Percentiles rank a stretch among this genome's conserved stretches.
Conservation (phyloP, 2,113 vertebrate genomes). For the Bostrychus sinensis region DNA sequence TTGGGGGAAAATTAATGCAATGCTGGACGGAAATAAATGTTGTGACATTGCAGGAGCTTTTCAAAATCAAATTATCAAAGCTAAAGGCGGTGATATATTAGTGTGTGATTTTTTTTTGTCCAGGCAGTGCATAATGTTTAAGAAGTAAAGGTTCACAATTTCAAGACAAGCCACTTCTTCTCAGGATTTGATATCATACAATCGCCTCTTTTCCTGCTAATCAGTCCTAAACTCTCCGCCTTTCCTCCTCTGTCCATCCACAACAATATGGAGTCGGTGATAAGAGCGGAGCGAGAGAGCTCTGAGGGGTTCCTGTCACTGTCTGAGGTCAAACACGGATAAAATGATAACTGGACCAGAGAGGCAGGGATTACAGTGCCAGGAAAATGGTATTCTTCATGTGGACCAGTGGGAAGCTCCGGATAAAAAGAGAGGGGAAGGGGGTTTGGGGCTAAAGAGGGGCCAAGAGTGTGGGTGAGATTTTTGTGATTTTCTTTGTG, state of each 20-base stretch:
- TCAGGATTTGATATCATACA: too few species aligned
- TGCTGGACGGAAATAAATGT: too few species aligned
- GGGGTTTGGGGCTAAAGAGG: constrained; percentile 38
- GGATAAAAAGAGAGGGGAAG: constrained; percentile 46
- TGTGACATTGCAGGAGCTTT: too few species aligned
- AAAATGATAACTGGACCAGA: constrained; percentile 47
- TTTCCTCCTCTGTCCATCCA: constrained; percentile 3
- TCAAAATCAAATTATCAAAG: too few species aligned
- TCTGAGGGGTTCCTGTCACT: constrained; percentile 32
- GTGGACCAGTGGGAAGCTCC: constrained; percentile 39
- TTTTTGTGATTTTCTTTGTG: too few species aligned
- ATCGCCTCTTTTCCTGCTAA: constrained; percentile 26
- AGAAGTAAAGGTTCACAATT: too few species aligned
- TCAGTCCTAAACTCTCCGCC: constrained; percentile 17
- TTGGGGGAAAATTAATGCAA: too few species aligned
- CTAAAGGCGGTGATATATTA: too few species aligned
- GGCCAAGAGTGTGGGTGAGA: too few species aligned
- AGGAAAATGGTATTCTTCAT: constrained; percentile 63
- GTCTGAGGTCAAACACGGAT: constrained; percentile 52
- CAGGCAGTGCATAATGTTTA: too few species aligned
- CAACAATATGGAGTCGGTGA: constrained; percentile 71
- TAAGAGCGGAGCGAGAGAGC: constrained; percentile 43
- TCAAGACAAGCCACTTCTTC: too few species aligned
- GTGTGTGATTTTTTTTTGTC: too few species aligned
- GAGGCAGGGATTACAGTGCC: constrained; percentile 63